A percentile compares a stretch with the other conserved stretches of the same genome.
Evolutionary conservation across 2,113 vertebrate genomes (phyloP).

Genomic region (Phylloscopus whistleri): DNA sequence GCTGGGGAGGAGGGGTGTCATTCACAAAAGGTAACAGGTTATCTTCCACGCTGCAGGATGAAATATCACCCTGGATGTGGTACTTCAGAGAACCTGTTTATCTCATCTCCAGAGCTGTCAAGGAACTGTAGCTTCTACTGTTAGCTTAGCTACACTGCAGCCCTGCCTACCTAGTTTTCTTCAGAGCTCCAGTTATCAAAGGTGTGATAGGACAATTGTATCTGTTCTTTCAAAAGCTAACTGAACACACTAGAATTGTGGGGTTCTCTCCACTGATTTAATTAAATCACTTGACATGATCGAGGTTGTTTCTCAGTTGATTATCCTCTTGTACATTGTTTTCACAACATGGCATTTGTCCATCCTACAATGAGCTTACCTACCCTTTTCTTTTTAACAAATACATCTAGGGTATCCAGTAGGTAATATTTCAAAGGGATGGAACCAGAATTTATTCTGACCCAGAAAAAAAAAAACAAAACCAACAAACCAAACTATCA

Average conservation of each 20-base stretch:
- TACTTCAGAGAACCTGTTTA: constrained; percentile 5
- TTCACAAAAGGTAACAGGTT: constrained; percentile 27
- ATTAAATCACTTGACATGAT: neutral
- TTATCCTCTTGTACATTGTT: neutral
- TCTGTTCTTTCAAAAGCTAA: neutral
- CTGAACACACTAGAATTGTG: neutral
- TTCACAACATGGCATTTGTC: neutral
- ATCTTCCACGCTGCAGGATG: constrained; percentile 36
- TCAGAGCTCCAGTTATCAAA: neutral
- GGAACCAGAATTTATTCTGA: neutral
- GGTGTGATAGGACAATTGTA: neutral
- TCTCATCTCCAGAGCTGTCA: neutral
- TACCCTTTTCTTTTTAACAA: neutral
- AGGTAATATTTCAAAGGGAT: neutral
- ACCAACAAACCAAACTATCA: neutral
- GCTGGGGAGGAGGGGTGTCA: neutral
- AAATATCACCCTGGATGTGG: constrained; percentile 43
- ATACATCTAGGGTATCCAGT: neutral
- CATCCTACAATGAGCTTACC: neutral
- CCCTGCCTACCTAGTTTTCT: neutral
- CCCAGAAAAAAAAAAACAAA: neutral
- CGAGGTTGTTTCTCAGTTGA: neutral
- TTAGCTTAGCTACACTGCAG: neutral
- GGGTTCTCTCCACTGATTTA: neutral
- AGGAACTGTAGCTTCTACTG: neutral